Evolutionary conservation across 2,888 invertebrate genomes (phyloP), one percentile per base, ranked within the genome.

Genomic region (Acleris laterana): DNA sequence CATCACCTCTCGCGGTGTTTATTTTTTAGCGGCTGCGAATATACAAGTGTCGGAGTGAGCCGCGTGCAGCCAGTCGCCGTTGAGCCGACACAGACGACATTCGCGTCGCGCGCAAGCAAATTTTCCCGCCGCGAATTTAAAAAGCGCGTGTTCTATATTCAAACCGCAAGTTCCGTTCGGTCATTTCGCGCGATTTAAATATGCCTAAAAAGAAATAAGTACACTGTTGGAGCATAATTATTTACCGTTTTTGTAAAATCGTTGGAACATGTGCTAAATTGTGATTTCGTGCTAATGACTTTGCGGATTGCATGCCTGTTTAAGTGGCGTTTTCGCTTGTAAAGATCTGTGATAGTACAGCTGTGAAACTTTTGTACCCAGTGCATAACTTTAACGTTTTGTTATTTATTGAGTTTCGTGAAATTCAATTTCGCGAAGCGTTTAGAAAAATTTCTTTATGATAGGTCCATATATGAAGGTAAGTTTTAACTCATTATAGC

Each of bases 381-480:
- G 70, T 73, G 71, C 62, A 63, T 61, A 61, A 72, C 69, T 70
- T 76, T 77, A 56, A 72, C 73, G 71, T 66, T 68, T 71, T 53
- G 60, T 64, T 72, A 46, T 68, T 74, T 73, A 73, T 74, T 68
- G 74, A 72, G 88, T 91, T 92, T 91, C 90, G 92, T 92, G 92
- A 88, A 90, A 87, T 86, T 78, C 73, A 69, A 82, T 90, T 93
- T 92, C 90, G 89, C 91, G 91, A 83, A 88, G 84, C 90, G 78
- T 80, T 80, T 70, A 72, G 72, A 75, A 83, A 89, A 84, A 82
- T 78, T 84, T 90, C 92, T 92, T 91, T 93, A 93, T 93, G 92
- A 92, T 91, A 92, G 92, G 92, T 84, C 92, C 92, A 84, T 89
- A 90, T 88, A 93, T 93, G 92, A 92, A 93, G 92, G 92, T 93